Conservation (phyloP, 2,797 vertebrate genomes). For the Bucorvus abyssinicus region DNA sequence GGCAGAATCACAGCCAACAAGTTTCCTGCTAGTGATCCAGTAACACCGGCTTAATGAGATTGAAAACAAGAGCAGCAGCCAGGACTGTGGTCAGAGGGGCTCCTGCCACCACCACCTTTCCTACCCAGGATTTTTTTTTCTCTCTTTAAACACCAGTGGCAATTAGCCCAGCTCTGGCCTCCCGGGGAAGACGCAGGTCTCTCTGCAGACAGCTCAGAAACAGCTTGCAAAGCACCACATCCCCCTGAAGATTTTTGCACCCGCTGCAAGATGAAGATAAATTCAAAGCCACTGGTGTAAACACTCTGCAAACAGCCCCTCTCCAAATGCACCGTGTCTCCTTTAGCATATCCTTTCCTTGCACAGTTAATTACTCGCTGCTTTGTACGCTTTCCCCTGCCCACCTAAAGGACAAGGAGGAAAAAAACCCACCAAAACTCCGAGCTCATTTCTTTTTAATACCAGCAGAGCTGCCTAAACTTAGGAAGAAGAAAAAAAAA, state of each 20-base stretch:
- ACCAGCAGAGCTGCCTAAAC: not conserved
- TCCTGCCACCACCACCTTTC: not conserved
- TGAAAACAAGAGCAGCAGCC: not conserved
- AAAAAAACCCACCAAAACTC: not conserved
- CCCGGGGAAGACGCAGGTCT: not conserved
- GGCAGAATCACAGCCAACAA: not conserved
- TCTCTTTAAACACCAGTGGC: not conserved
- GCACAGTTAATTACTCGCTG: not conserved
- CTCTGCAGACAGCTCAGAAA: not conserved
- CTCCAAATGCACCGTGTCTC: not conserved
- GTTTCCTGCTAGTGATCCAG: not conserved
- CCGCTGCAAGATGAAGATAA: constrained; percentile 43
- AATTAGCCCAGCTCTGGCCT: not conserved
- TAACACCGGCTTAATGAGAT: not conserved
- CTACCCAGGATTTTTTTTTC: not conserved
- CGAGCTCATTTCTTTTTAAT: not conserved
- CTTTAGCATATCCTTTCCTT: constrained; percentile 24
- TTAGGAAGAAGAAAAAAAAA: not conserved
- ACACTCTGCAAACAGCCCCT: constrained; percentile 8
- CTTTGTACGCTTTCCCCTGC: not conserved
- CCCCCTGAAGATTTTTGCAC: not conserved
- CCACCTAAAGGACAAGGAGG: not conserved
- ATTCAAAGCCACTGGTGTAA: constrained; percentile 23
- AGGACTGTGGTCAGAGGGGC: not conserved
- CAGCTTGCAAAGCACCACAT: not conserved